Base-by-base conservation (phyloP, 2,888 invertebrate species). In the Thumatha senex region DNA sequence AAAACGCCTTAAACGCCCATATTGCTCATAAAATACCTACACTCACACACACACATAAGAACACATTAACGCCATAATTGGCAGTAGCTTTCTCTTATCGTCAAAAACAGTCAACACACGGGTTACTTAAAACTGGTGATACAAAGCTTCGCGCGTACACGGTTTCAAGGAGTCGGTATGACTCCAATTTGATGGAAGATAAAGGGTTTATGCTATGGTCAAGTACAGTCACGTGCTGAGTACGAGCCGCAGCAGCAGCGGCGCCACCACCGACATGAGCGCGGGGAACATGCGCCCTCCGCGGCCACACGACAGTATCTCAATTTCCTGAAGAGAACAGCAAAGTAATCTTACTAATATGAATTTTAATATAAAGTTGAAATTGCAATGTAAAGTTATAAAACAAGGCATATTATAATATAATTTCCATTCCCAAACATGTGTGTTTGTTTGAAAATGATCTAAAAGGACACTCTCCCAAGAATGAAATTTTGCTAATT, bases 251-350 rank as follows among this genome's bases (percentile, higher is more conserved):
- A 82, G 66, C 48, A 77, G 62, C 51, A 84, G 67, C 56, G 75
- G 72, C 41, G 70, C 60, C 46, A 80, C 47, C 35, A 82, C 60
- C 14, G 75, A 80, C 58, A 73, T 60, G 29, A 80, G 46, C 7
- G 63, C 58, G 0, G 88, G 80, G 40, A 67, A 63, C 38, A 70
- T 56, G 36, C 79, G 79, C 0, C 69, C 79, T 11, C 86, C 88
- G 61, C 93, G 92, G 2, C 94, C 94, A 74, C 94, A 94, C 29
- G 94, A 93, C 63, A 90, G 93, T 63, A 94, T 94, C 78, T 94
- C 94, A 62, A 93, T 94, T 89, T 94, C 94, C 94, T 94, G 78
- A 1, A 1, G 7, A 12, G n/a, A n/a, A 59, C 48, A 43, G 8
- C 44, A 36, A 30, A 14, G 29, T 24, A 24, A 24, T 5, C 3